Evolutionary conservation across 2,113 vertebrate genomes (phyloP).

Genomic region (Chionodraco myersi): DNA sequence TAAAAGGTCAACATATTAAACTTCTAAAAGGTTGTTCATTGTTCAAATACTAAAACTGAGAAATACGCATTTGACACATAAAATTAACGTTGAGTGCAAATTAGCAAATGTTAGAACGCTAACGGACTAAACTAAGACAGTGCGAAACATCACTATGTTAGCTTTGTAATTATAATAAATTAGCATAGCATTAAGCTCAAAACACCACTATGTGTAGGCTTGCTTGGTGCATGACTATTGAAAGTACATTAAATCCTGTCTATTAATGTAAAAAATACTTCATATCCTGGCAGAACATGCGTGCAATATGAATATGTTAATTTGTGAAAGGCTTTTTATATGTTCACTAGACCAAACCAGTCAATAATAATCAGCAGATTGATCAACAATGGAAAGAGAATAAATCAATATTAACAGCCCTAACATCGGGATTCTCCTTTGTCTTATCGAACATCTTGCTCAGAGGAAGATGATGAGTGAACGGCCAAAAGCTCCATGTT

Average conservation of each 20-base stretch:
- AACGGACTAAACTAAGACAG: too few species aligned
- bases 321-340: too few species aligned
- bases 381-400: neutral
- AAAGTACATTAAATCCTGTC: neutral
- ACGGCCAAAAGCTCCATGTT: conserved; percentile 18
- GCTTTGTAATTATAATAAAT: neutral
- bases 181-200: neutral
- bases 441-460: conserved; percentile 21
- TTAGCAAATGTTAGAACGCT: too few species aligned
- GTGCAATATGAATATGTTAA: too few species aligned
- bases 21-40: neutral
- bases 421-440: neutral
- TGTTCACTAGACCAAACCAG: neutral
- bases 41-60: neutral
- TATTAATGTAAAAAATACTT: neutral
- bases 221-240: neutral
- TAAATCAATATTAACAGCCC: neutral
- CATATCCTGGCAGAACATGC: too few species aligned
- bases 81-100: too few species aligned
- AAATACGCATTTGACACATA: neutral
- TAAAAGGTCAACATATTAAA: conserved; percentile 14
- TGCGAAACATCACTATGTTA: neutral
- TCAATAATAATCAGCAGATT: neutral
- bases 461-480: neutral
- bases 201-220: too few species aligned